phyloP scores from a whole-genome alignment of 2,888 invertebrate species.

The Eulithis prunata region DNA sequence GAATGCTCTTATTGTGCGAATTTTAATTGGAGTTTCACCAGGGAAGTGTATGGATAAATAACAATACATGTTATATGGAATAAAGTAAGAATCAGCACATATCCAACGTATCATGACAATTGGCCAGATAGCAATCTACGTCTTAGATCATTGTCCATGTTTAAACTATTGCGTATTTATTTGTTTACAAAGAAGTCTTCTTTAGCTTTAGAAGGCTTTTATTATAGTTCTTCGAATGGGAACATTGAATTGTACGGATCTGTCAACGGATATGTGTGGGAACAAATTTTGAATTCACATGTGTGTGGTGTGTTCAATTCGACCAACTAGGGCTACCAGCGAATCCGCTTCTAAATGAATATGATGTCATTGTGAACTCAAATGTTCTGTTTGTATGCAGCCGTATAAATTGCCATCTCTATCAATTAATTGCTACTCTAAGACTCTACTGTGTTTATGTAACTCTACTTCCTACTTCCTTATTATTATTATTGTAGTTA shows the following conservation, averaged over 20 bases:
- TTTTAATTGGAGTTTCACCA: conserved; percentile 10
- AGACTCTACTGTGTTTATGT: neutral
- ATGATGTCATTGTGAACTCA: conserved; percentile 12
- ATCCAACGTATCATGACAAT: too few relatives aligned
- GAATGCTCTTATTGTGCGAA: conserved; percentile 27
- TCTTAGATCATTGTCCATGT: too few relatives aligned
- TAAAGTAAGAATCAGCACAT: too few relatives aligned
- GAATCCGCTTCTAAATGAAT: conserved; percentile 5
- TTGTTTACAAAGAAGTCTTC: too few relatives aligned
- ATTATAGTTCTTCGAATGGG: too few relatives aligned
- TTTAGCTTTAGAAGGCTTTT: too few relatives aligned
- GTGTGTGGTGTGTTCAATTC: conserved; percentile 6
- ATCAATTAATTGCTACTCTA: neutral
- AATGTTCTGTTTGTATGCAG: neutral
- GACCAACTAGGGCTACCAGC: conserved; percentile 1
- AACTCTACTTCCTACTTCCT: neutral
- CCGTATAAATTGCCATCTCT: neutral
- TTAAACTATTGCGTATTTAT: too few relatives aligned
- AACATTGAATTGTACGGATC: neutral
- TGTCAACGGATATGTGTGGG: conserved; percentile 1
- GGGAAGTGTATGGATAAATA: neutral
- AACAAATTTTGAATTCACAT: conserved; percentile 5
- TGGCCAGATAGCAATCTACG: too few relatives aligned
- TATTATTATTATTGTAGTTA: neutral
- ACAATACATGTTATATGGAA: neutral